A percentile compares a stretch with the other conserved stretches of the same genome.
phyloP scores from a whole-genome alignment of 2,888 invertebrate genomes.

The Heliconius ismenius region DNA sequence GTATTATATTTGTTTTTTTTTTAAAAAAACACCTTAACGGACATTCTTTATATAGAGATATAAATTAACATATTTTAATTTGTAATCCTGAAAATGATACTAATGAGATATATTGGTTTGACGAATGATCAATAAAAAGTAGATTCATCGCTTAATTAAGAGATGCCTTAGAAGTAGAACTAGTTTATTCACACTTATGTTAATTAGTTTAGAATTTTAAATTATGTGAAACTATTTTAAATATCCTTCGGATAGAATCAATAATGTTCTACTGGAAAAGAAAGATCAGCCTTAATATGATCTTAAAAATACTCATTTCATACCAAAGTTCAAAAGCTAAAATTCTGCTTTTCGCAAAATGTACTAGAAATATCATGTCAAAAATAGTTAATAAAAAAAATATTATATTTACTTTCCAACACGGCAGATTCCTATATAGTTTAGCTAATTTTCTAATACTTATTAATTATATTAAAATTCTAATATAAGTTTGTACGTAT shows the following conservation, averaged over 20 bases:
- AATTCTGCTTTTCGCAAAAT: neutral
- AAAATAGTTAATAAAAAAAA: neutral
- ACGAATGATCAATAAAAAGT: slow-evolving; percentile 7
- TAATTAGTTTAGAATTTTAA: slow-evolving; percentile 4
- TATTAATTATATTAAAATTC: too few relatives aligned
- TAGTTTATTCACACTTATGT: neutral
- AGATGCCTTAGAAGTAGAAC: neutral
- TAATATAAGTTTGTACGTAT: neutral
- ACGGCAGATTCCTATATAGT: neutral
- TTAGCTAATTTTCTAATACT: neutral
- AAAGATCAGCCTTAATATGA: neutral
- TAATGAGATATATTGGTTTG: slow-evolving; percentile 11
- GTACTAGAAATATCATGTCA: neutral
- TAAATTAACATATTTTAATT: slow-evolving; percentile 11
- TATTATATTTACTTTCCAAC: neutral
- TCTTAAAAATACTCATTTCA: too few relatives aligned
- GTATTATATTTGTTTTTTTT: too few relatives aligned
- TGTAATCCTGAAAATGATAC: neutral
- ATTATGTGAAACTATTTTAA: neutral
- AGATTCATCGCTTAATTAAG: neutral
- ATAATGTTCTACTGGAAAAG: neutral
- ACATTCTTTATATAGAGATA: neutral
- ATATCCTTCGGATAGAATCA: neutral
- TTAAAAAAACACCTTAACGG: neutral
- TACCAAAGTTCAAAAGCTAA: neutral